phyloP scores from a whole-genome alignment of 2,797 vertebrate species.

The Mormyrus hasselquistii region DNA sequence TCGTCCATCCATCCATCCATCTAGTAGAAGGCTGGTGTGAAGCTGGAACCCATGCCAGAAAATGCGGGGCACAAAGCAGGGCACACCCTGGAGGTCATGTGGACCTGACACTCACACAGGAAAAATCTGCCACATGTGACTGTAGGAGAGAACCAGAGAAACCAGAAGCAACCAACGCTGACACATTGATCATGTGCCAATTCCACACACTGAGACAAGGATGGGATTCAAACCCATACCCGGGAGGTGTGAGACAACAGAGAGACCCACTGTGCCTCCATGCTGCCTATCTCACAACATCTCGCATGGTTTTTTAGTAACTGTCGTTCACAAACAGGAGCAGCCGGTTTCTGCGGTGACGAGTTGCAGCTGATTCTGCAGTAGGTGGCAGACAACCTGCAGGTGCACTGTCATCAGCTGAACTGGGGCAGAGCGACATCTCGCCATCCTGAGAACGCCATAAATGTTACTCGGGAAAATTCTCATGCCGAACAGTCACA shows the following conservation, averaged over 20 bases:
- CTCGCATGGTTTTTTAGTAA: background rate
- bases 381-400: background rate
- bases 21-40: background rate
- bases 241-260: background rate
- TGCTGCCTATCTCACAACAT: background rate
- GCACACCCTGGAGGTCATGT: background rate
- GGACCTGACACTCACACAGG: background rate
- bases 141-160: background rate
- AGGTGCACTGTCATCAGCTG: background rate
- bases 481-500: background rate
- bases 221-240: background rate
- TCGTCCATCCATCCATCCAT: background rate
- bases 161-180: background rate
- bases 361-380: background rate
- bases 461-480: background rate
- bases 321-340: background rate
- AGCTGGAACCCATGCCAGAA: background rate
- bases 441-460: background rate
- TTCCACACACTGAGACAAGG: background rate
- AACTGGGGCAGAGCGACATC: background rate
- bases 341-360: background rate
- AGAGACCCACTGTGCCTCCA: background rate
- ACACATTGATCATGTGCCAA: background rate
- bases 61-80: background rate
- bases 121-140: background rate